Evolutionary conservation across 2,797 vertebrate genomes (phyloP), one percentile per base, ranked within the genome.

Genomic region (Parambassis ranga): DNA sequence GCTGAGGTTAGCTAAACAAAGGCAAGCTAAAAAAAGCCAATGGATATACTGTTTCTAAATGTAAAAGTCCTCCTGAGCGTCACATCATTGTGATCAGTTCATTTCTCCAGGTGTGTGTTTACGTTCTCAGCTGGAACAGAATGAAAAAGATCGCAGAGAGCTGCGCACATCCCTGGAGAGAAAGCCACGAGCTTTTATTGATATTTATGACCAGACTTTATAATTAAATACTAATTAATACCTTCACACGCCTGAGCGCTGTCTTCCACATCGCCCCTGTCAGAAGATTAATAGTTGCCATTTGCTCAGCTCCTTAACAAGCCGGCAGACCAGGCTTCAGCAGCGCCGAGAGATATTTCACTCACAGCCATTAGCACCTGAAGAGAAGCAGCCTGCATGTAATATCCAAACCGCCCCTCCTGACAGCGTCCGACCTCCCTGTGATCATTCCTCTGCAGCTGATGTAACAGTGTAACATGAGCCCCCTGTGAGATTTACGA

Each of bases 151-250:
- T n/a, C n/a, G n/a, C n/a, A n/a, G n/a, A n/a, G n/a, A n/a, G n/a
- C n/a, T n/a, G n/a, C n/a, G n/a, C n/a, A n/a, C n/a, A n/a, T n/a
- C n/a, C n/a, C n/a, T n/a, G n/a, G n/a, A n/a, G n/a, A n/a, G n/a
- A n/a, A n/a, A n/a, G n/a, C n/a, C n/a, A n/a, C n/a, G n/a, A n/a
- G n/a, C n/a, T 91, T 91, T 65, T 85, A 93, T 82, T 89, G 91
- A 93, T 92, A 94, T 95, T 94, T 94, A 94, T 94, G 85, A 71
- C 82, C 72, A 79, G 82, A 90, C 77, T 79, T 94, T 93, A 90
- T 93, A 93, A 94, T 95, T 93, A 95, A 95, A 94, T 93, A 91
- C 84, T 93, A 91, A 94, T 94, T 94, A 94, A 93, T 93, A 92
- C 86, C 89, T 92, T 91, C 89, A 87, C 81, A 85, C 84, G 77